phyloP scores from a whole-genome alignment of 2,888 invertebrate species.

The Allophyes oxyacanthae region DNA sequence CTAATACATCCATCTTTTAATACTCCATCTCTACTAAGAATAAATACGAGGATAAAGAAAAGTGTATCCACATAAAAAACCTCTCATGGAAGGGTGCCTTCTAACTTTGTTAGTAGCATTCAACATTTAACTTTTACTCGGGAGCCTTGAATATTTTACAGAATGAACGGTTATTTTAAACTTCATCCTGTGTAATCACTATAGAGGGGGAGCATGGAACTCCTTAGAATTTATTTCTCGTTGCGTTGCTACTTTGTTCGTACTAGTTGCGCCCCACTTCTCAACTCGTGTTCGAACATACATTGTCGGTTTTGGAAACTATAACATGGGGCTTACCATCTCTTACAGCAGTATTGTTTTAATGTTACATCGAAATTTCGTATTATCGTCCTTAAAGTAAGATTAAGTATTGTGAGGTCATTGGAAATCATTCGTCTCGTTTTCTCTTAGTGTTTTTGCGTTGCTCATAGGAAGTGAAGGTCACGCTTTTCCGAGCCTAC shows the following conservation, averaged over 20 bases:
- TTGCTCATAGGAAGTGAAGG: too few relatives aligned
- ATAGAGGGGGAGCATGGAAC: slow-evolving; percentile 62
- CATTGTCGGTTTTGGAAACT: background rate
- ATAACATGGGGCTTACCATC: too few relatives aligned
- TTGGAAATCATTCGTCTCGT: too few relatives aligned
- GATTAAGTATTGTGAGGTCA: too few relatives aligned
- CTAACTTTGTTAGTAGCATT: slow-evolving; percentile 17
- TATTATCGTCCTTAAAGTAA: too few relatives aligned
- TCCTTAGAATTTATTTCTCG: slow-evolving; percentile 67
- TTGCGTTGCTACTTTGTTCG: slow-evolving; percentile 48
- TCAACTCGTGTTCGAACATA: background rate
- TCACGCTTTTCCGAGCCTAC: too few relatives aligned
- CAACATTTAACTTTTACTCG: slow-evolving; percentile 22
- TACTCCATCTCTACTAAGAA: too few relatives aligned
- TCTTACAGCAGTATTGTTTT: too few relatives aligned
- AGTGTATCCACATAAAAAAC: slow-evolving; percentile 4
- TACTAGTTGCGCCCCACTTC: slow-evolving; percentile 1
- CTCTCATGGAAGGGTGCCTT: slow-evolving; percentile 10
- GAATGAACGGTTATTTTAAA: slow-evolving; percentile 65
- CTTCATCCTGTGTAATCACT: slow-evolving; percentile 70
- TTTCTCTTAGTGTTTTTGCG: too few relatives aligned
- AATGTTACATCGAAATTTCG: too few relatives aligned
- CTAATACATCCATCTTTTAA: too few relatives aligned
- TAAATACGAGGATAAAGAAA: background rate
- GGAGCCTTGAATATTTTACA: slow-evolving; percentile 44